Conservation (phyloP, 2,888 invertebrate species). For the Tinea semifulvella region DNA sequence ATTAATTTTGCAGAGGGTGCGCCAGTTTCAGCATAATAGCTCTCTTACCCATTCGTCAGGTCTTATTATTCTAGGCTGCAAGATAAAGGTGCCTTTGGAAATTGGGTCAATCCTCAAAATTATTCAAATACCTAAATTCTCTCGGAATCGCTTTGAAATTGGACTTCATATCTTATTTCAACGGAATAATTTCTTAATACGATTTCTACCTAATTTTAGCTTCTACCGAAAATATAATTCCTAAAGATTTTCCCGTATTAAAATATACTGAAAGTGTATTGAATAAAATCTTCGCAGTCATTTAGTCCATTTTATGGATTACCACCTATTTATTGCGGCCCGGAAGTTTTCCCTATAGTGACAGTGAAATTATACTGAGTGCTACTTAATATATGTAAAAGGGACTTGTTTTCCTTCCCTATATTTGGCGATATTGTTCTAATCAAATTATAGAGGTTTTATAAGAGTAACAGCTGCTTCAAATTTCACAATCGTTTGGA, state of each 20-base stretch:
- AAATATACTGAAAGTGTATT: too few species aligned
- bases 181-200: background rate
- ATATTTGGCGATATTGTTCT: background rate
- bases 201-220: background rate
- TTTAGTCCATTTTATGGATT: background rate
- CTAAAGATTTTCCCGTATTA: background rate
- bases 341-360: background rate
- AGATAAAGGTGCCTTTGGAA: background rate
- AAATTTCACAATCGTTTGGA: too few species aligned
- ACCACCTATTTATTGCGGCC: background rate
- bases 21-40: constrained; percentile 18
- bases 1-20: constrained; percentile 44
- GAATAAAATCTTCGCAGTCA: background rate
- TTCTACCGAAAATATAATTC: background rate
- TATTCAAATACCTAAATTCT: constrained; percentile 5
- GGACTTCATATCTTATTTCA: constrained; percentile 3
- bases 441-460: constrained; percentile 5
- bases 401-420: background rate
- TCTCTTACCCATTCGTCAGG: constrained; percentile 1
- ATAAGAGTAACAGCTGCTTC: too few species aligned
- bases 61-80: constrained; percentile 1
- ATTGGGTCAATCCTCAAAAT: background rate
- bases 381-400: constrained; percentile 1
- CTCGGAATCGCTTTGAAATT: background rate
- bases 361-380: constrained; percentile 4